Conservation (phyloP, 2,113 vertebrate genomes). For the Hystrix brachyura region DNA sequence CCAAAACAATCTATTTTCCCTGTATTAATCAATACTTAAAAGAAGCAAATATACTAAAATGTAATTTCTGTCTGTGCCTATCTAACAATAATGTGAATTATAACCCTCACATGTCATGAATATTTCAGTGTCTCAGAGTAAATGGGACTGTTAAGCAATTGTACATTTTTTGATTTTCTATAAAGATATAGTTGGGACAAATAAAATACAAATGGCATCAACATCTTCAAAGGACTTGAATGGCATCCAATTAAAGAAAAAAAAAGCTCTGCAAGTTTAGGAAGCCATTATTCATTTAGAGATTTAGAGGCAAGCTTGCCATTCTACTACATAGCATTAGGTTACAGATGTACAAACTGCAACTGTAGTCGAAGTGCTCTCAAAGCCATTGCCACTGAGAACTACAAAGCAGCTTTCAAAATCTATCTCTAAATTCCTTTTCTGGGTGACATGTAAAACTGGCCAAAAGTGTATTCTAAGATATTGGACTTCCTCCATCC, state of each 20-base stretch:
- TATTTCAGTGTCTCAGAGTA: neutral
- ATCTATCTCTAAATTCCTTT: neutral
- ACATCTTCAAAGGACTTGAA: neutral
- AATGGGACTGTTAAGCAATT: neutral
- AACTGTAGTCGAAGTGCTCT: neutral
- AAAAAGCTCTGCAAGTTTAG: neutral
- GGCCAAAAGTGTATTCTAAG: neutral
- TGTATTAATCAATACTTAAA: neutral
- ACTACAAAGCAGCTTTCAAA: neutral
- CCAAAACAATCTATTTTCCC: neutral
- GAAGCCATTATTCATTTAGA: neutral
- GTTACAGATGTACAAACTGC: neutral
- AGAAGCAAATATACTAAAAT: neutral
- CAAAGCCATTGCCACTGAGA: neutral
- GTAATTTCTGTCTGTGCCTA: neutral
- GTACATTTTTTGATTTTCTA: neutral
- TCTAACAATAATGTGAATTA: neutral
- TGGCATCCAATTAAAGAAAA: neutral
- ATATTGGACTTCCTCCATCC: neutral
- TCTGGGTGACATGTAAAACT: neutral
- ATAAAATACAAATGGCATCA: constrained; percentile 11
- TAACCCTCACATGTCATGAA: neutral
- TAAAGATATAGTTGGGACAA: neutral
- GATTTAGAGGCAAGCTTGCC: neutral
- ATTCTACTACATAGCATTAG: neutral